Base-by-base conservation (phyloP, 30 jellyfish, hydroid and myxozoan genomes). In the Catostylus mosaicus region DNA sequence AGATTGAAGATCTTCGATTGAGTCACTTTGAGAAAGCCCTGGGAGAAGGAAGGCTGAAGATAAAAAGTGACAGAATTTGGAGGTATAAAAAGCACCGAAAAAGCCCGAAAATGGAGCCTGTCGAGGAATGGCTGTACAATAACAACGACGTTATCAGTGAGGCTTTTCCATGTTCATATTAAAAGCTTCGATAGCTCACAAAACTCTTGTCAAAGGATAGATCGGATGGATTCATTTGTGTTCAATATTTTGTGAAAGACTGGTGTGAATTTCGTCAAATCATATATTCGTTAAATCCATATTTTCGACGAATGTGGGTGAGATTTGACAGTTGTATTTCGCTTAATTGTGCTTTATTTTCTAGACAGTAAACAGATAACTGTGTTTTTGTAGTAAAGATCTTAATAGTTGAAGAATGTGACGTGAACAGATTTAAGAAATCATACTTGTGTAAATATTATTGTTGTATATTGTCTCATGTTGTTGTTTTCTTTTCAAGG, bases 101-200 rank as follows among this genome's bases (percentile, higher is more conserved):
- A 54, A 67, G 48, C 51, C 29, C 47, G 35, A 63, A 66, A 38
- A 23, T 62, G 47, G 77, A 50, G 51, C 80, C 85, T 27, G 74
- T 70, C 26, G 92, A 68, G n/a, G 92, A 82, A 36, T 82, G 92
- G 92, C 86, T 82, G 32, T 74, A 67, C 80, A 68, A 82, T 59
- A 82, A 82, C 75, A 70, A 82, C 67, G 67, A 62, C 36, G 88
- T 33, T 1, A 76, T 76, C 19, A 36, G 77, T 19, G 77, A 65
- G 56, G 23, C 77, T 16, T 65, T 65, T 65, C 59, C 77, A 33
- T 57, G 18, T 32, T 65, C 77, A 9, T 65, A 31, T 31, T 36
- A 19, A 65, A 65, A 29, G n/a, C 23, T 65, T n/a, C n/a, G n/a
- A n/a, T n/a, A n/a, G n/a, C n/a, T n/a, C n/a, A n/a, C n/a, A n/a